Evolutionary conservation across 2,888 invertebrate genomes (phyloP).

Genomic region (Apocheima hispidaria): DNA sequence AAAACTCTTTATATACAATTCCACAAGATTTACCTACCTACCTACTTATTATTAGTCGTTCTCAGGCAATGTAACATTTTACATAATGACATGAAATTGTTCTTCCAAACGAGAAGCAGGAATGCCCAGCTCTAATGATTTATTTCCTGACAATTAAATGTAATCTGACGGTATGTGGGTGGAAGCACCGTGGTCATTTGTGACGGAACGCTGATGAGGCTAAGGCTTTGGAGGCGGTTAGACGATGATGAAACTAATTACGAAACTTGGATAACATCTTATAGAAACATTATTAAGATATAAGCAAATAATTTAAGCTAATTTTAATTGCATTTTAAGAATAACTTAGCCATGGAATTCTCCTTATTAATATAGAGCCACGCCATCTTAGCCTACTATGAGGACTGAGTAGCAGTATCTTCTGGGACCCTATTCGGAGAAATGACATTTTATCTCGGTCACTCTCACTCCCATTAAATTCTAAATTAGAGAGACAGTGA

Average conservation of each 20-base stretch:
- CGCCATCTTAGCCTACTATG: too few species aligned
- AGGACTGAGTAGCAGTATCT: too few species aligned
- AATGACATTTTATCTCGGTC: too few species aligned
- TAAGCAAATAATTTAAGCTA: not conserved
- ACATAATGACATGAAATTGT: slow-evolving; percentile 30
- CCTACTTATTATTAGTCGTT: slow-evolving; percentile 2
- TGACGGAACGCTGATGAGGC: slow-evolving; percentile 7
- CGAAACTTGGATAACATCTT: not conserved
- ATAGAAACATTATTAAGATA: not conserved
- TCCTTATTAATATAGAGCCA: too few species aligned
- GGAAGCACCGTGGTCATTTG: slow-evolving; percentile 18
- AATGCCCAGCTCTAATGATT: slow-evolving; percentile 24
- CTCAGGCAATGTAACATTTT: slow-evolving; percentile 26
- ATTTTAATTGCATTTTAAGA: too few species aligned
- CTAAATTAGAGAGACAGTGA: too few species aligned
- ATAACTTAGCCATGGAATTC: too few species aligned
- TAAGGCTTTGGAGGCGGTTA: not conserved
- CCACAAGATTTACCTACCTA: too few species aligned
- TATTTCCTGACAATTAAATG: slow-evolving; percentile 30
- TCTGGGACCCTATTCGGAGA: too few species aligned
- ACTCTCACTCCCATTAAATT: too few species aligned
- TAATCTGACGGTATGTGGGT: slow-evolving; percentile 30
- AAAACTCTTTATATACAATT: too few species aligned
- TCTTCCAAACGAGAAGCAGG: slow-evolving; percentile 17
- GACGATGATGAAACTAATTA: not conserved